A percentile compares a stretch with the other conserved stretches of the same genome.
Conservation (phyloP, 35 echinoderm and acorn worm genomes). For the Heliocidaris tuberculata region DNA sequence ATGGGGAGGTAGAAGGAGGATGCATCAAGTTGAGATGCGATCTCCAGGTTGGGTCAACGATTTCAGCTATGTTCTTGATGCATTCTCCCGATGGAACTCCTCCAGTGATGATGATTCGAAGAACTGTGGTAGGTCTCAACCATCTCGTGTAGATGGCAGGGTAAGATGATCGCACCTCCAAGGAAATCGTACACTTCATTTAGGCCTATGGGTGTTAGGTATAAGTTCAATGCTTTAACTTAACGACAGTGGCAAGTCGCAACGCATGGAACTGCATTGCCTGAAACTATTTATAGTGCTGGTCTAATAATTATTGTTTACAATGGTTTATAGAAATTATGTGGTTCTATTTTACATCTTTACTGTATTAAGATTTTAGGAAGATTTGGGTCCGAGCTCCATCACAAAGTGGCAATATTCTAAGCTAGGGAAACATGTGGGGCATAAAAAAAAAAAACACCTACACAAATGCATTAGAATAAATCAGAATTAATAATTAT, state of each 20-base stretch:
- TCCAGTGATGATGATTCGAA: neutral
- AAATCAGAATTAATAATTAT: too few relatives aligned
- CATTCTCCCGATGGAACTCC: neutral
- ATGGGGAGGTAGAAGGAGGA: neutral
- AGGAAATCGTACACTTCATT: neutral
- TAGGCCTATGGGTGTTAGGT: neutral
- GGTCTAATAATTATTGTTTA: too few relatives aligned
- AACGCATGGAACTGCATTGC: neutral
- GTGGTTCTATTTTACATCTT: too few relatives aligned
- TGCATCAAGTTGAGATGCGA: neutral
- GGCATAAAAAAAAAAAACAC: too few relatives aligned
- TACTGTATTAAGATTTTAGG: too few relatives aligned
- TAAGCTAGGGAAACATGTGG: too few relatives aligned
- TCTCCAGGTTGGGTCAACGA: neutral
- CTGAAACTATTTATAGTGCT: neutral
- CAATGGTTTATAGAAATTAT: too few relatives aligned
- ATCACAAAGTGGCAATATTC: too few relatives aligned
- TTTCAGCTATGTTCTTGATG: neutral
- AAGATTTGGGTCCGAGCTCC: too few relatives aligned
- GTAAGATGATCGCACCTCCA: neutral
- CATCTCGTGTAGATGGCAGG: neutral
- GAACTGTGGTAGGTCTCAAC: neutral
- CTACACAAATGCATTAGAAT: too few relatives aligned
- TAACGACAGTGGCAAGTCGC: neutral
- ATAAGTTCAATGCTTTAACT: neutral